Conservation (phyloP, 2,888 invertebrate genomes). For the Linyphia triangularis region DNA sequence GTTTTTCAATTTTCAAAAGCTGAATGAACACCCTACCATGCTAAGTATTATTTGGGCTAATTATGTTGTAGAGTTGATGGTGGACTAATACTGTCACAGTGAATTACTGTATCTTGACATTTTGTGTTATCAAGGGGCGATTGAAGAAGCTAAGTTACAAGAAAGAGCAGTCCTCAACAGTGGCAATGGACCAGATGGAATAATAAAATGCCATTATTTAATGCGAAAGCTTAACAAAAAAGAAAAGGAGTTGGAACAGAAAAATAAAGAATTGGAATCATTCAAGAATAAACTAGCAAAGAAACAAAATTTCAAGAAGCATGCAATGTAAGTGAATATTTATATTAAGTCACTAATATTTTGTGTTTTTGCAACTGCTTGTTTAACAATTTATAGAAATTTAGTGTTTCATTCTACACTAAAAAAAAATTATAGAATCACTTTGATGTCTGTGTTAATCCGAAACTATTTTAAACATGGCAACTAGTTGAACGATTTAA, state of each 20-base stretch:
- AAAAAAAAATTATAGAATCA: too few species aligned
- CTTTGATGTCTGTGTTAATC: too few species aligned
- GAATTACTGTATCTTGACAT: neutral
- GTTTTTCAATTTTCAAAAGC: too few species aligned
- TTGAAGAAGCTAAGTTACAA: neutral
- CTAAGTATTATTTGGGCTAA: too few species aligned
- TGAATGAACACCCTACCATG: too few species aligned
- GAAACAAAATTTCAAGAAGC: neutral
- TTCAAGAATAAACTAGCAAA: neutral
- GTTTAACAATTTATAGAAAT: too few species aligned
- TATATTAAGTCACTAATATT: too few species aligned
- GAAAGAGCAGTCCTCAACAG: neutral
- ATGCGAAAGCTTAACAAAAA: conserved; percentile 5
- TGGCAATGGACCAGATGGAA: neutral
- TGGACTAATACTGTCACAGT: neutral
- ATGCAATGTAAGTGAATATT: conserved; percentile 3
- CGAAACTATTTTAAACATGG: too few species aligned
- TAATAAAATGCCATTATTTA: neutral
- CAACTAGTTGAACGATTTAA: too few species aligned
- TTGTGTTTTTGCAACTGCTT: too few species aligned
- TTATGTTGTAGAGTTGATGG: too few species aligned
- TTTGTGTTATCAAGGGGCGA: neutral
- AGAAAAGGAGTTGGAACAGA: neutral
- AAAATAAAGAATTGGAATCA: neutral
- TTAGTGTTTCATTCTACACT: too few species aligned